Base-by-base conservation (phyloP, 2,113 vertebrate genomes). In the Entelurus aequoreus region DNA sequence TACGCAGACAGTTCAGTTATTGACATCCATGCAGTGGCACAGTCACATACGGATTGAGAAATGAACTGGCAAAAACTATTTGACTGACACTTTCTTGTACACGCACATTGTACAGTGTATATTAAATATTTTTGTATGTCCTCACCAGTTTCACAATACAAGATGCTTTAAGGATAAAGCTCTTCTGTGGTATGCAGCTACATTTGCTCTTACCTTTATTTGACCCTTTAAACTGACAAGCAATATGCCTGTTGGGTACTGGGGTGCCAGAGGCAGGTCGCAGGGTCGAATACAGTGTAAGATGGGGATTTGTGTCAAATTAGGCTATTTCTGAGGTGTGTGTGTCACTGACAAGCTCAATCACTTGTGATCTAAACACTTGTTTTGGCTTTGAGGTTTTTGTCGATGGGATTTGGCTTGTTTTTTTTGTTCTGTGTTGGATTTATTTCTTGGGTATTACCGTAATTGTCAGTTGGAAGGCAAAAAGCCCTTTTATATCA, bases 221-320 rank as follows among this genome's bases (percentile, higher is more conserved):
- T 86, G 84, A 90, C 84, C 83, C 77, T 87, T 85, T 83, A 83
- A 82, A 84, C 84, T 87, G 79, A 82, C 78, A 86, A 76, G 66
- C 62, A 77, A 77, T 75, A 63, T 78, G 81, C 87, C 88, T 83
- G 52, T 73, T 80, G 80, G 88, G 80, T 79, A 65, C 61, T 48
- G 72, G 79, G 77, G 78, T 80, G 70, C 75, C 69, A 71, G 60
- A 74, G 63, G 62, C 63, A 65, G 72, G 82, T 85, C 79, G 71
- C 1, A 3, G 65, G 81, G 76, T 82, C 84, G 85, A 81, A 76
- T 88, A 84, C 73, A 83, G 82, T 85, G 80, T 86, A 82, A 85
- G 77, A 82, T 12, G 10, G 67, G 81, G 82, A 87, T 88, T 87
- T 89, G 73, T 86, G 80, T 87, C 69, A 87, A 89, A 88, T 90